phyloP scores from a whole-genome alignment of 2,113 vertebrate genomes.

The Grallaria varia region DNA sequence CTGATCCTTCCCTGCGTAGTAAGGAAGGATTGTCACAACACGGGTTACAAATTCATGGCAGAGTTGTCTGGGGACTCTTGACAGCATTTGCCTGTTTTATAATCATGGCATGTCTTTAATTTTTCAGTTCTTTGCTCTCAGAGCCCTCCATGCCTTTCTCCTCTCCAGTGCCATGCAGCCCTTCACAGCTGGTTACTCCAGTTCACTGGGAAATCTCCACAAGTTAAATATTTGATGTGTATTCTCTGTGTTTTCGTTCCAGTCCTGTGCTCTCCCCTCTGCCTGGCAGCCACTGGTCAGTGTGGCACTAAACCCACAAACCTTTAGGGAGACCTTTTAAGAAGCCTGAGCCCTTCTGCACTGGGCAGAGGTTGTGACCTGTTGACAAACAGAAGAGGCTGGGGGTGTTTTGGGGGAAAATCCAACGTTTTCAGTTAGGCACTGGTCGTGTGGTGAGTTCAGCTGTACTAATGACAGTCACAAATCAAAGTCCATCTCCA shows the following conservation, averaged over 20 bases:
- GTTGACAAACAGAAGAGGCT: background rate
- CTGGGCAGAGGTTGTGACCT: background rate
- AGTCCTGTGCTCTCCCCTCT: background rate
- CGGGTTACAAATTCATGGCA: background rate
- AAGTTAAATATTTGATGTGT: background rate
- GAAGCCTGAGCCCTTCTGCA: background rate
- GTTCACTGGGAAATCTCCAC: background rate
- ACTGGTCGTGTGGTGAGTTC: background rate
- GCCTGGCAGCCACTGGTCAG: background rate
- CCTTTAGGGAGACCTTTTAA: background rate
- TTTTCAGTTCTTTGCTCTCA: background rate
- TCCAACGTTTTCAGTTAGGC: background rate
- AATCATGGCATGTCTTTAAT: background rate
- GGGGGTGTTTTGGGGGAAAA: background rate
- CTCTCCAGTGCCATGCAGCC: background rate
- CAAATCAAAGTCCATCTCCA: background rate
- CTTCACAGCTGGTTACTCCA: background rate
- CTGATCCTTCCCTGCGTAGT: background rate
- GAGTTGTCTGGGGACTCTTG: background rate
- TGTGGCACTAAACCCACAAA: background rate
- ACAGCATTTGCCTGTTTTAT: background rate
- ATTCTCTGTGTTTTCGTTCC: background rate
- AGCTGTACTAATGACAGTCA: background rate
- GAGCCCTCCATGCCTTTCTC: background rate
- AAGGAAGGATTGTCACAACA: background rate